Evolutionary conservation across 1,140 invertebrate species (phyloP).

Genomic region (Teleogryllus occipitalis): DNA sequence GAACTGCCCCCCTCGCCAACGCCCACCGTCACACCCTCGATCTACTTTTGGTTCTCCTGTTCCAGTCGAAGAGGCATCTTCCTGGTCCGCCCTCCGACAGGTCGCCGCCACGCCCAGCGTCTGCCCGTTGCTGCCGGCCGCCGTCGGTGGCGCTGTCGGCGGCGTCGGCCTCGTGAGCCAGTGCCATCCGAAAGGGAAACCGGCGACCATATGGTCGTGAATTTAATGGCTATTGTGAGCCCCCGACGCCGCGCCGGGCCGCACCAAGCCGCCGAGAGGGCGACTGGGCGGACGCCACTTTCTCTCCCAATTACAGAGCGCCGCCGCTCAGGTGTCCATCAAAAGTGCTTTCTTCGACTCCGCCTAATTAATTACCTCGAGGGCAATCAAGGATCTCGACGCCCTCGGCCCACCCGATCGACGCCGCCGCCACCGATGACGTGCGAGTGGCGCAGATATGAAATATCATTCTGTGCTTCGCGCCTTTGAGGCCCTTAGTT

Average conservation of each 20-base stretch:
- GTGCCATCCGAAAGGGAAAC: neutral
- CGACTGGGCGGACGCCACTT: neutral
- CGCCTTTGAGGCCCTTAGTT: too few relatives aligned
- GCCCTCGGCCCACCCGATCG: neutral
- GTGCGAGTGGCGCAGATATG: too few relatives aligned
- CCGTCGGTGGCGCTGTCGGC: neutral
- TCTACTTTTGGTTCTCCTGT: neutral
- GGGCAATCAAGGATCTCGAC: neutral
- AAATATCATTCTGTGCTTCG: too few relatives aligned
- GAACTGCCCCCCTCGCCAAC: too few relatives aligned
- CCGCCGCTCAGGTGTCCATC: neutral
- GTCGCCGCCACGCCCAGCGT: too few relatives aligned
- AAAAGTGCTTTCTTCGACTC: neutral
- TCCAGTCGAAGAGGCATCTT: neutral
- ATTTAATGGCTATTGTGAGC: neutral
- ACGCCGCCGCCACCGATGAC: neutral
- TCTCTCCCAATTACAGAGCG: neutral
- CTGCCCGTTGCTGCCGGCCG: neutral
- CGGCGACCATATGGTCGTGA: neutral
- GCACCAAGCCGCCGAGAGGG: too few relatives aligned
- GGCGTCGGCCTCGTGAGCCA: neutral
- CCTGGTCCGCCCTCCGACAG: too few relatives aligned
- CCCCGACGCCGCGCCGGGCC: too few relatives aligned
- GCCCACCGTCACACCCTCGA: neutral
- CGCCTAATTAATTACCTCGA: neutral